phyloP scores from a whole-genome alignment of 2,797 vertebrate species.

The Gobio occitaniae region DNA sequence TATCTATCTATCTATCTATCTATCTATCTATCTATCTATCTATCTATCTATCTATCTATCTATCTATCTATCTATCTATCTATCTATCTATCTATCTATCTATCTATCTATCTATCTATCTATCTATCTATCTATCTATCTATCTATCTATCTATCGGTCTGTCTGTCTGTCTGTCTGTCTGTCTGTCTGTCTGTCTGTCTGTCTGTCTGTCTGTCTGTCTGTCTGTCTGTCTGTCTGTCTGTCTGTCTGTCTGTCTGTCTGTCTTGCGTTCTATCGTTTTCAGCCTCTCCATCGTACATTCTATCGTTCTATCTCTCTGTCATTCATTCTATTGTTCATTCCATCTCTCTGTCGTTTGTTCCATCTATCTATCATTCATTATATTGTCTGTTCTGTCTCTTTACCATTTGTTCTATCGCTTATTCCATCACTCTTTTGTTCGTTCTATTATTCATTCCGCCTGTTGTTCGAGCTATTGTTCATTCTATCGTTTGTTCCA shows the following conservation, averaged over 20 bases:
- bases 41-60: not conserved
- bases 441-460: not conserved
- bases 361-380: too few species aligned
- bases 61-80: not conserved
- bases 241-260: not conserved
- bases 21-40: not conserved
- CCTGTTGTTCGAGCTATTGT: not conserved
- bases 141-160: not conserved
- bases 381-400: not conserved
- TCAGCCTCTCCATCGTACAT: too few species aligned
- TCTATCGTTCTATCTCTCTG: too few species aligned
- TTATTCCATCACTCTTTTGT: not conserved
- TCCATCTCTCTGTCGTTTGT: not conserved
- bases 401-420: not conserved
- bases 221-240: too few species aligned
- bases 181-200: not conserved
- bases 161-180: fast-evolving
- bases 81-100: not conserved
- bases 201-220: not conserved
- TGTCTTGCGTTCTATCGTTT: not conserved
- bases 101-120: not conserved
- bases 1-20: not conserved
- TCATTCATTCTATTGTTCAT: not conserved
- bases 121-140: not conserved
- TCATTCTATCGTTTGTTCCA: not conserved